These are phyloP conservation scores for Drosophila anomelani DNA, from an alignment of 2,888 invertebrate genomes.

Conservation along the genomic window DNA sequence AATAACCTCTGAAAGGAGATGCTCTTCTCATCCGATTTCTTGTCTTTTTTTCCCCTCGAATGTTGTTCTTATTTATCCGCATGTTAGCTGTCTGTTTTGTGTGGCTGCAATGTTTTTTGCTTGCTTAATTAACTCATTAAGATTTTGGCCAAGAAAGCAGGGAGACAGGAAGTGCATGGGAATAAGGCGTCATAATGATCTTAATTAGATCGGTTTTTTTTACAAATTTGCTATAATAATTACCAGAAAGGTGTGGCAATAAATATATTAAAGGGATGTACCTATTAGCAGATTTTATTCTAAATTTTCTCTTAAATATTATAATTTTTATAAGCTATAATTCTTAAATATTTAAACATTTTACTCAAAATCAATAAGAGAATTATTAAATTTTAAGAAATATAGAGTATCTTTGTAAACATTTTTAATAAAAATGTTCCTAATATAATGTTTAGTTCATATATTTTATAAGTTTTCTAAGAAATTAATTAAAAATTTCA, in stretches of 20 bases:
- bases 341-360: neutral
- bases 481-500: neutral
- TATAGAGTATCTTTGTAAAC: neutral
- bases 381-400: neutral
- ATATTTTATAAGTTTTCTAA: too few species aligned
- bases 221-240: neutral
- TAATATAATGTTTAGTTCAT: too few species aligned
- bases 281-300: neutral
- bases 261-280: neutral
- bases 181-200: neutral
- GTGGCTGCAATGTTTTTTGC: slow-evolving; percentile 79
- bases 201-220: neutral
- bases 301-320: neutral
- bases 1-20: slow-evolving; percentile 38
- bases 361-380: neutral
- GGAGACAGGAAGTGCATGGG: neutral
- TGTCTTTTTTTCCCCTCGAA: slow-evolving; percentile 3
- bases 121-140: slow-evolving; percentile 84
- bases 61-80: slow-evolving; percentile 47
- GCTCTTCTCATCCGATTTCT: slow-evolving; percentile 38
- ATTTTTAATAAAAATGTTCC: too few species aligned
- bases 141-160: slow-evolving; percentile 69
- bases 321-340: neutral
- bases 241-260: neutral
- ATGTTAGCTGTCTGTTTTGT: slow-evolving; percentile 53